Percentiles rank a stretch among this genome's conserved stretches.
These are phyloP conservation scores for Drosophila oshimai DNA, from an alignment of 1,140 invertebrate genomes.

Conservation along the genomic window DNA sequence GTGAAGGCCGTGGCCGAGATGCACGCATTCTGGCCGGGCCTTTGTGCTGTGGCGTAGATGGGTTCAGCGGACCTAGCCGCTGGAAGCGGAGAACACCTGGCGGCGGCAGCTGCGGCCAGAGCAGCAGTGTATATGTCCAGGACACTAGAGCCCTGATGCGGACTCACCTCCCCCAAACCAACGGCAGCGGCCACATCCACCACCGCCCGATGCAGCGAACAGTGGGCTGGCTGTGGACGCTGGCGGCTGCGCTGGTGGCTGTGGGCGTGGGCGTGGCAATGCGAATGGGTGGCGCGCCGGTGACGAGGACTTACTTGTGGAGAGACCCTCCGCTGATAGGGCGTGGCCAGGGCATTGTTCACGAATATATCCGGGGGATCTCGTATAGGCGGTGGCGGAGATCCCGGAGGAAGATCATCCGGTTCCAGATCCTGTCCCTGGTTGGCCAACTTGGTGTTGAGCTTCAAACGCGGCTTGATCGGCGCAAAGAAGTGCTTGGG, in stretches of 20 bases:
- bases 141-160: slow-evolving; percentile 42
- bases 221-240: slow-evolving; percentile 30
- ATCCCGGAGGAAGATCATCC: slow-evolving; percentile 50
- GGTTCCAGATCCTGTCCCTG: slow-evolving; percentile 15
- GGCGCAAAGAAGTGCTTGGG: slow-evolving; percentile 82
- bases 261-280: slow-evolving; percentile 48
- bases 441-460: slow-evolving; percentile 75
- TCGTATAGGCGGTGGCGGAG: slow-evolving; percentile 56
- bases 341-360: slow-evolving; percentile 72
- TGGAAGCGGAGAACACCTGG: slow-evolving; percentile 42
- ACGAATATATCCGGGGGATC: slow-evolving; percentile 79
- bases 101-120: slow-evolving; percentile 56
- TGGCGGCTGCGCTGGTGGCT: slow-evolving; percentile 33
- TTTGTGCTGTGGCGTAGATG: slow-evolving; percentile 81
- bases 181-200: slow-evolving; percentile 69
- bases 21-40: slow-evolving; percentile 60
- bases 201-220: slow-evolving; percentile 58
- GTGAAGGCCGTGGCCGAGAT: slow-evolving; percentile 61
- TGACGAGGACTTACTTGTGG: slow-evolving; percentile 80
- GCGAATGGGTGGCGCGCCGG: slow-evolving; percentile 40
- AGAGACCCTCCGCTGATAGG: slow-evolving; percentile 67
- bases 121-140: slow-evolving; percentile 67
- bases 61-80: slow-evolving; percentile 48
- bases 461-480: slow-evolving; percentile 75
- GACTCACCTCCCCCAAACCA: slow-evolving; percentile 44